Conservation (phyloP, 2,888 invertebrate species). For the Limulus polyphemus region DNA sequence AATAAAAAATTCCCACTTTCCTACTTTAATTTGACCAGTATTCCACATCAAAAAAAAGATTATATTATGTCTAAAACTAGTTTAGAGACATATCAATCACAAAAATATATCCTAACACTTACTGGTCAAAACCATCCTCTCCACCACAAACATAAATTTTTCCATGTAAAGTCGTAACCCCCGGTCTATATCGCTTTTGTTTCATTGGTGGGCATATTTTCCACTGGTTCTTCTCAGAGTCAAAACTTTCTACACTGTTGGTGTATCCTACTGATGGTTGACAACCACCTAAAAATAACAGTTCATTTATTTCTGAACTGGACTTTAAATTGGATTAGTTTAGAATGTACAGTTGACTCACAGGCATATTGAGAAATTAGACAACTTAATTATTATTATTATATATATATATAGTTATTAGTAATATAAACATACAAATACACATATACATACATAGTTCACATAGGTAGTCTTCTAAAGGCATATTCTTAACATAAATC, state of each 20-base stretch:
- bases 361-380: no score
- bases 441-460: no score
- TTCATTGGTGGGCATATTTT: constrained; percentile 38
- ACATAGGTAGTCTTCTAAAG: no score
- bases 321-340: no score
- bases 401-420: no score
- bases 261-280: constrained; percentile 43
- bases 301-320: not conserved
- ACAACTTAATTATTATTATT: no score
- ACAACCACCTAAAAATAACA: constrained; percentile 39
- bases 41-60: not conserved
- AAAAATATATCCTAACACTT: not conserved
- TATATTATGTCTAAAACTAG: not conserved
- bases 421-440: no score
- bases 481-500: no score
- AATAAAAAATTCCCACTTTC: constrained; percentile 1
- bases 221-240: constrained; percentile 39
- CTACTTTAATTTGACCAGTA: not conserved
- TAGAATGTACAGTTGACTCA: no score
- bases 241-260: constrained; percentile 41
- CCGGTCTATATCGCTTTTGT: constrained; percentile 41
- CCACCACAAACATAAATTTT: constrained; percentile 42
- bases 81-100: not conserved
- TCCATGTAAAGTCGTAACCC: constrained; percentile 40
- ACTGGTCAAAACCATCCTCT: constrained; percentile 43